A percentile compares a stretch with the other conserved stretches of the same genome.
Evolutionary conservation across 2,113 vertebrate species (phyloP).

Genomic region (Natator depressus): DNA sequence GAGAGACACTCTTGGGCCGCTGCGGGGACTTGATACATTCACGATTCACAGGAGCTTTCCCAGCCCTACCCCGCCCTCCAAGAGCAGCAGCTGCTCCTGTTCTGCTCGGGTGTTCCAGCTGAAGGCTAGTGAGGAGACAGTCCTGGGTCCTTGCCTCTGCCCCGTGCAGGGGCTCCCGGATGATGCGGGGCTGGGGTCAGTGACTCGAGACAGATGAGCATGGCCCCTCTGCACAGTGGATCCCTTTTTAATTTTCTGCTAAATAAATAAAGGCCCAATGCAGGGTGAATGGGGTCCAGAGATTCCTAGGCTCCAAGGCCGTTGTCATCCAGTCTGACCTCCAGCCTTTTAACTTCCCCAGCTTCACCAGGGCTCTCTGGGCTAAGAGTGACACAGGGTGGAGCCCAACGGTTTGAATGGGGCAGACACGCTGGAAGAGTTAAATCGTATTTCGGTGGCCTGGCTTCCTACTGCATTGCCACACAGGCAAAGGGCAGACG

Average conservation of each 20-base stretch:
- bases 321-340: no score
- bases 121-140: no score
- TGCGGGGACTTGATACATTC: no score
- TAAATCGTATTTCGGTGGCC: not conserved
- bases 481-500: no score
- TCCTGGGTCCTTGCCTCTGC: not conserved
- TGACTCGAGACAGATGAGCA: not conserved
- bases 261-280: no score
- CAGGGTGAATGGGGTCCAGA: not conserved
- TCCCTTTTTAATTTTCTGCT: not conserved
- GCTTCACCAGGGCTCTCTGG: no score
- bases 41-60: no score
- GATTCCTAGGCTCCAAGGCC: no score
- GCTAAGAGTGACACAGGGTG: no score
- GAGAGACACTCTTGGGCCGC: not conserved
- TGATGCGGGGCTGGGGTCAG: not conserved
- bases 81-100: not conserved
- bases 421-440: not conserved
- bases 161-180: not conserved
- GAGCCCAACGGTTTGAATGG: not conserved
- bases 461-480: not conserved
- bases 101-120: not conserved
- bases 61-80: not conserved
- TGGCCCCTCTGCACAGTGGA: not conserved
- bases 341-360: no score